Conservation (phyloP, 2,888 invertebrate species). For the Hirtodrosophila histrioides region DNA sequence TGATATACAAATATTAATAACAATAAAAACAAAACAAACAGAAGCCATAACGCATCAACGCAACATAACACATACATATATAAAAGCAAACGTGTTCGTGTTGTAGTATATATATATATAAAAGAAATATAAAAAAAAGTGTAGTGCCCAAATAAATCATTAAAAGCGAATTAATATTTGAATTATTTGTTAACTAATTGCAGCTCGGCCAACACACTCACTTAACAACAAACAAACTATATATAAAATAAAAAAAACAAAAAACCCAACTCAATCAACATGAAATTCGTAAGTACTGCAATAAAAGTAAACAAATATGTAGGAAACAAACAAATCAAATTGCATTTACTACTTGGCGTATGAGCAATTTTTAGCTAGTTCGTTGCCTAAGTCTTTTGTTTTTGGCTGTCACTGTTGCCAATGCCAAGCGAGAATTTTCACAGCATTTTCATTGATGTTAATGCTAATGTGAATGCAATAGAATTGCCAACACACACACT, state of each 20-base stretch:
- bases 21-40: slow-evolving; percentile 10
- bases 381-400: slow-evolving; percentile 72
- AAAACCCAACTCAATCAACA: slow-evolving; percentile 56
- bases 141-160: slow-evolving; percentile 52
- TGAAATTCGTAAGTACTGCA: slow-evolving; percentile 74
- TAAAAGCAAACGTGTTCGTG: slow-evolving; percentile 29
- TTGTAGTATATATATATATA: neutral
- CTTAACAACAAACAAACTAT: slow-evolving; percentile 19
- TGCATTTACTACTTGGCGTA: slow-evolving; percentile 35
- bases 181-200: slow-evolving; percentile 75
- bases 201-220: slow-evolving; percentile 48
- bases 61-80: neutral
- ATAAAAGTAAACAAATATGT: slow-evolving; percentile 1
- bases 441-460: slow-evolving; percentile 46
- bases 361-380: slow-evolving; percentile 51
- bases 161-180: slow-evolving; percentile 56
- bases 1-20: slow-evolving; percentile 2
- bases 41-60: neutral
- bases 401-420: slow-evolving; percentile 20
- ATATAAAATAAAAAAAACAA: slow-evolving; percentile 17
- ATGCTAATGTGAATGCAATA: slow-evolving; percentile 26
- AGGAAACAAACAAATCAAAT: slow-evolving; percentile 15
- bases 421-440: slow-evolving; percentile 61
- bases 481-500: slow-evolving; percentile 31
- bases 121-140: slow-evolving; percentile 38